Base-by-base conservation (phyloP, 1,140 invertebrate genomes). In the Lepidurus apus region DNA sequence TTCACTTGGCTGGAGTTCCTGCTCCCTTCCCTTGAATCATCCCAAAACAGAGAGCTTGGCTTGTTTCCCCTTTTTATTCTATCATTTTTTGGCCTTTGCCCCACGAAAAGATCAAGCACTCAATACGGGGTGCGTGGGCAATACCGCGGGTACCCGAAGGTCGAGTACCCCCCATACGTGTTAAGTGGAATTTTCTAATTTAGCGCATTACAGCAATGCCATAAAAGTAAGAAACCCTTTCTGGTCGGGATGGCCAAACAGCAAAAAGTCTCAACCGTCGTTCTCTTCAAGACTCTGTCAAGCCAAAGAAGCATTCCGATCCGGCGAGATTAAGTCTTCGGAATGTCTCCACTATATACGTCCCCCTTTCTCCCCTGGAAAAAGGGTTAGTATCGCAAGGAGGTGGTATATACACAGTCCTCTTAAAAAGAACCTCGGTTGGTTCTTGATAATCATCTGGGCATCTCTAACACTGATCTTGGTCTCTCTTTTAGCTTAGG, bases 311-410 rank as follows among this genome's bases (percentile, higher is more conserved):
- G 21, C 8, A 65, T 65, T 65, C 53, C 53, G 53, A 65, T 65
- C 53, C 34, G 21, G 53, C 53, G n/a, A 65, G 53, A 65, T 65
- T 65, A 65, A 65, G 53, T 65, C 53, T 65, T 65, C 53, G 53
- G 53, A 65, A 65, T 65, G 53, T 21, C 53, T 65, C 53, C 53
- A 65, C 53, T 65, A 65, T 65, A 65, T 21, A 65, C 21, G 53
- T 65, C 13, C 53, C n/a, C 53, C 53, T 65, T 65, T 65, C 53
- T 21, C n/a, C 17, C 17, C 53, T 7, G 17, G 17, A 21, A 17
- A 17, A 65, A 65, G 53, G 53, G 53, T 65, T 65, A 65, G 53
- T 21, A 65, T 65, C 53, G 53, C 21, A 21, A 65, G 53, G 17
- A 65, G 9, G 53, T 65, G 53, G 53, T 7, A 65, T 65, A 65